Evolutionary conservation across 2,888 invertebrate species (phyloP), one percentile per base, ranked within the genome.

Genomic region (Acrobasis consociella): DNA sequence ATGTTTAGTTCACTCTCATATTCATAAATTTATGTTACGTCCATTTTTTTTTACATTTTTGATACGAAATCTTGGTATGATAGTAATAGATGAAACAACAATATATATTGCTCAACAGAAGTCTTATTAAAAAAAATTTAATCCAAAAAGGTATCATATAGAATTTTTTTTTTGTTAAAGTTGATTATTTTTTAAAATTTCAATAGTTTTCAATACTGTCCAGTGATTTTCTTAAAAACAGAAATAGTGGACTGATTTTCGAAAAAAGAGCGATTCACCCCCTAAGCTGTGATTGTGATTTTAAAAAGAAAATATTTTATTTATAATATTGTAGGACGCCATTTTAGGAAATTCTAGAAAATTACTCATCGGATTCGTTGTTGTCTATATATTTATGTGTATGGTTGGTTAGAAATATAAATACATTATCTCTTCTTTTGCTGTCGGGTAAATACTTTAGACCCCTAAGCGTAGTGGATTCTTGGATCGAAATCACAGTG

Each of bases 1-100:
- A 64, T 66, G 58, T 63, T 61, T 60, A 31, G 22, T 60, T 56
- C 42, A 56, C 13, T 58, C 49, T 58, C 66, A 66, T 66, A 66
- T 66, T 63, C 53, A 56, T 38, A 22, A 56, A 56, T 17, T 42
- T 11, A 22, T 11, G 22, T 9, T 42, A 8, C 22, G 15, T 42
- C 38, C 46, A 42, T 10, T 22, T 22, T 9, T 22, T 31, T 31
- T 52, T 13, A 46, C 13, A 46, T 5, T 5, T 22, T 31, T 31
- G 31, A 31, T 31, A 31, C 31, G 31, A 46, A 13, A 5, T 46
- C 13, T 3, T 46, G 13, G n/a, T 5, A 46, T 46, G 11, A 46
- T 13, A n/a, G 10, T 5, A n/a, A 5, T n/a, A n/a, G 7, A 13
- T 13, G 13, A 5, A 42, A 42, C n/a, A 11, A 46, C 11, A 46